These are phyloP conservation scores for Illadopsis cleaveri DNA, from an alignment of 2,113 vertebrate genomes.

Conservation along the genomic window DNA sequence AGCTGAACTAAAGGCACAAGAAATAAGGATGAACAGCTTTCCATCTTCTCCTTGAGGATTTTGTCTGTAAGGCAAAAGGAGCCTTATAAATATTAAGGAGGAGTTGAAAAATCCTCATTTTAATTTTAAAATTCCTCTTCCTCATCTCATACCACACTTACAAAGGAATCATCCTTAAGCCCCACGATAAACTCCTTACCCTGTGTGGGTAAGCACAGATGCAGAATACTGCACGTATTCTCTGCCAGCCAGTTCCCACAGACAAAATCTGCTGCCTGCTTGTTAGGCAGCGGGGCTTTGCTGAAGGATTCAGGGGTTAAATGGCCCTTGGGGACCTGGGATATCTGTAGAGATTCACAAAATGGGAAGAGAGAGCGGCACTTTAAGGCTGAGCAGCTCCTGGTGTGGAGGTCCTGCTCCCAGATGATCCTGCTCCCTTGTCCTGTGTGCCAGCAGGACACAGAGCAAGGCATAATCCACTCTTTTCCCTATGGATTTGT, in stretches of 20 bases:
- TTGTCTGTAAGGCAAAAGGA: constrained; percentile 2
- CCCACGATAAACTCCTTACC: neutral
- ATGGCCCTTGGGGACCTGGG: neutral
- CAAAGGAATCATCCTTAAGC: neutral
- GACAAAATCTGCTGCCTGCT: neutral
- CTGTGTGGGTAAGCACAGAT: neutral
- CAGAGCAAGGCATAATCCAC: neutral
- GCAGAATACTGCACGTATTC: neutral
- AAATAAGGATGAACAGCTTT: constrained; percentile 21
- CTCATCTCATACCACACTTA: neutral
- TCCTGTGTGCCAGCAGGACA: neutral
- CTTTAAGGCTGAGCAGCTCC: neutral
- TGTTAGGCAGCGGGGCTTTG: neutral
- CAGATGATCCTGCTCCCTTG: fast-evolving
- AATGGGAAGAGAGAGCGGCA: neutral
- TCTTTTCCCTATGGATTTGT: neutral
- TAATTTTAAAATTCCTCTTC: constrained; percentile 37
- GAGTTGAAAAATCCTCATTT: constrained; percentile 29
- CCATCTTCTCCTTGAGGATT: neutral
- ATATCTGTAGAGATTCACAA: neutral
- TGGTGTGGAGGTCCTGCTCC: neutral
- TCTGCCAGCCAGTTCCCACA: constrained; percentile 5
- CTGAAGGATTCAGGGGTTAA: neutral
- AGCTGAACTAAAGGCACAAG: constrained; percentile 32
- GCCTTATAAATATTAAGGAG: constrained; percentile 32